A percentile compares a stretch with the other conserved stretches of the same genome.
Conservation (phyloP, 2,113 vertebrate species). For the Entomyzon cyanotis region DNA sequence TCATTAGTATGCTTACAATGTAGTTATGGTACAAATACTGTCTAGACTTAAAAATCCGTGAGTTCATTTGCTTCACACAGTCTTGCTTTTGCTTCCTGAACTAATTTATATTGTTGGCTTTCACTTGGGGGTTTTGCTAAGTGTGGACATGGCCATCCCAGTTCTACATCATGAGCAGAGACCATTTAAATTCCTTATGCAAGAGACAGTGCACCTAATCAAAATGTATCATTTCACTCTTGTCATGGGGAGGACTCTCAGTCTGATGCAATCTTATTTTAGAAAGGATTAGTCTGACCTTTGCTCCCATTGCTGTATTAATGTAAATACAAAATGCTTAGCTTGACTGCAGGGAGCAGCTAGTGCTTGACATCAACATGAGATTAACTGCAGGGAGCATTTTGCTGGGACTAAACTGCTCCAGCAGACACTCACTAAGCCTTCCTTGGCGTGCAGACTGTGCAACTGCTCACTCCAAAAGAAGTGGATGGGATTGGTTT, state of each 20-base stretch:
- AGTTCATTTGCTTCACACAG: constrained; percentile 14
- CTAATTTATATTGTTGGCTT: neutral
- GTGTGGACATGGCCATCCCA: neutral
- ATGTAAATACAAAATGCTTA: constrained; percentile 20
- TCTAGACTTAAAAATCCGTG: constrained; percentile 15
- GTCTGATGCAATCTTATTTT: neutral
- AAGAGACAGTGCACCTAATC: neutral
- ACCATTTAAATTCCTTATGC: neutral
- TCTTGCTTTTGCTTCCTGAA: neutral
- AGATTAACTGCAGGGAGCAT: constrained; percentile 7
- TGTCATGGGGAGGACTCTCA: neutral
- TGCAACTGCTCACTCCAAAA: neutral
- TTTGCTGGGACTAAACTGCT: neutral
- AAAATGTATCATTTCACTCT: neutral
- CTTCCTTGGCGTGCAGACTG: neutral
- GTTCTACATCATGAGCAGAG: neutral
- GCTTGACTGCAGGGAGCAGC: neutral
- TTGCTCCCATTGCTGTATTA: neutral
- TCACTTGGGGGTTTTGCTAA: neutral
- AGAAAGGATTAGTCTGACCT: constrained; percentile 10
- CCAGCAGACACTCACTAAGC: constrained; percentile 6
- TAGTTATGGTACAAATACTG: constrained; percentile 20
- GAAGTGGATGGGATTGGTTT: neutral
- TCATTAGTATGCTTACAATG: constrained; percentile 9
- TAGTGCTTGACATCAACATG: neutral